Conservation (phyloP, 35 echinoderm and acorn worm species). For the Apostichopus parvimensis region DNA sequence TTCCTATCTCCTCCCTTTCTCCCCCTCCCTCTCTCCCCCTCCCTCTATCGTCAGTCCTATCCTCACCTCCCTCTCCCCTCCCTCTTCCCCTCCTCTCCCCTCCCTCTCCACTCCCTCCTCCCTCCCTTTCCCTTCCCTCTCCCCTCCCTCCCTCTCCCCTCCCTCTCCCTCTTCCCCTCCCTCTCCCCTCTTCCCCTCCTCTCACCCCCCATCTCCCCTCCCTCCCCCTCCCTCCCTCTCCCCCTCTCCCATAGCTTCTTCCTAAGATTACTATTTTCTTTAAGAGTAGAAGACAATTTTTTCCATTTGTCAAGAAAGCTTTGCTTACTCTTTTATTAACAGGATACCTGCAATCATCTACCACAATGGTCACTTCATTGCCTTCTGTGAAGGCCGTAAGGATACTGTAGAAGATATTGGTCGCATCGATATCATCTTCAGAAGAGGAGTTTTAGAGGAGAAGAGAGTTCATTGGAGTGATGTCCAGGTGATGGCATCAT, state of each 20-base stretch:
- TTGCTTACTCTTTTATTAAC: background rate
- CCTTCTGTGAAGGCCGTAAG: conserved; percentile 92
- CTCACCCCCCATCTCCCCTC: no score
- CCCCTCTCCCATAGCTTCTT: no score
- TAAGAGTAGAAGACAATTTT: background rate
- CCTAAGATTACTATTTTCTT: background rate
- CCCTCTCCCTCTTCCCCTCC: no score
- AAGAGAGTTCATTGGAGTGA: conserved; percentile 77
- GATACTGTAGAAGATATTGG: conserved; percentile 82
- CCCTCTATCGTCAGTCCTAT: background rate
- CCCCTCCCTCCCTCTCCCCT: no score
- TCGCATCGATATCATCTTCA: conserved; percentile 80
- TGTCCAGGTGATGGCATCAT: conserved; percentile 65
- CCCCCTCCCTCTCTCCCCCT: no score
- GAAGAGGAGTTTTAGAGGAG: conserved; percentile 65
- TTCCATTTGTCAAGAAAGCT: background rate
- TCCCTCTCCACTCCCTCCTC: no score
- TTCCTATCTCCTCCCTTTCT: no score
- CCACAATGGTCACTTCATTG: conserved; percentile 83
- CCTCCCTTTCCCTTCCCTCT: no score
- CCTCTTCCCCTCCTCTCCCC: no score
- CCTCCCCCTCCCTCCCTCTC: no score
- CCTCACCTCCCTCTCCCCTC: no score
- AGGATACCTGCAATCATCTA: conserved; percentile 92
- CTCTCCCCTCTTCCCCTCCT: no score